Percentiles rank a stretch among this genome's conserved stretches.
Evolutionary conservation across 2,888 invertebrate genomes (phyloP).

Genomic region (Molanna angustata): DNA sequence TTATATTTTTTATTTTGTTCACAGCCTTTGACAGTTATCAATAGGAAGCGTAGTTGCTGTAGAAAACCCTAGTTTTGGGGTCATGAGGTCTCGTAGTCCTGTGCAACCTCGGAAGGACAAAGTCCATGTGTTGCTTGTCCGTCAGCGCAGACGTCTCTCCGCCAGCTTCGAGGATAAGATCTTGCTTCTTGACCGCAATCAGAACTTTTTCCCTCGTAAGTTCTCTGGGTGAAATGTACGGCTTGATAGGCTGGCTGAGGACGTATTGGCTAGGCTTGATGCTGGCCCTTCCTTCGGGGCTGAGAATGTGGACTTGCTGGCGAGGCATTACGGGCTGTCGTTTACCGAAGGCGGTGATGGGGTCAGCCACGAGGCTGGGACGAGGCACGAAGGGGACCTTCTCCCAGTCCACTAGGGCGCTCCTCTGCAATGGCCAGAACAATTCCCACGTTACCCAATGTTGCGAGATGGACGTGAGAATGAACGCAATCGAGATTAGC

Average conservation of each 20-base stretch:
- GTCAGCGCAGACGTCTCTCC: constrained; percentile 56
- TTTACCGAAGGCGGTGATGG: constrained; percentile 80
- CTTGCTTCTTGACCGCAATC: constrained; percentile 56
- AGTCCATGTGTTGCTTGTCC: constrained; percentile 63
- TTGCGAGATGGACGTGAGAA: too few relatives aligned
- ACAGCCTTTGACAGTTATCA: too few relatives aligned
- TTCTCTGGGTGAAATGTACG: constrained; percentile 67
- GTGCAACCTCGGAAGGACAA: constrained; percentile 62
- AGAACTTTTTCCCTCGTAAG: constrained; percentile 63
- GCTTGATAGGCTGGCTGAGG: constrained; percentile 60
- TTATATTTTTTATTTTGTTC: too few relatives aligned
- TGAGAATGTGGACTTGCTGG: constrained; percentile 46
- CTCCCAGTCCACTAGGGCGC: constrained; percentile 78
- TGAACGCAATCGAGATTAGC: too few relatives aligned
- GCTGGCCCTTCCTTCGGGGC: constrained; percentile 59
- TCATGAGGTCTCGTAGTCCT: constrained; percentile 48
- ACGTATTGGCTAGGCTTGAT: constrained; percentile 61
- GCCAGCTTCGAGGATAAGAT: constrained; percentile 56
- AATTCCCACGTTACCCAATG: constrained; percentile 45
- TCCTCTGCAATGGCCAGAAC: constrained; percentile 64
- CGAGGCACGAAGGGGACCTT: constrained; percentile 85
- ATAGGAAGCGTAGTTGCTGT: constrained; percentile 54
- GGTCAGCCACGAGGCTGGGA: constrained; percentile 80
- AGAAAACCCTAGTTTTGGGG: constrained; percentile 53
- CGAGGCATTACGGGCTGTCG: constrained; percentile 53